Percentiles rank a stretch among this genome's conserved stretches.
phyloP scores from a whole-genome alignment of 2,113 vertebrate species.

The Siniperca knerii region DNA sequence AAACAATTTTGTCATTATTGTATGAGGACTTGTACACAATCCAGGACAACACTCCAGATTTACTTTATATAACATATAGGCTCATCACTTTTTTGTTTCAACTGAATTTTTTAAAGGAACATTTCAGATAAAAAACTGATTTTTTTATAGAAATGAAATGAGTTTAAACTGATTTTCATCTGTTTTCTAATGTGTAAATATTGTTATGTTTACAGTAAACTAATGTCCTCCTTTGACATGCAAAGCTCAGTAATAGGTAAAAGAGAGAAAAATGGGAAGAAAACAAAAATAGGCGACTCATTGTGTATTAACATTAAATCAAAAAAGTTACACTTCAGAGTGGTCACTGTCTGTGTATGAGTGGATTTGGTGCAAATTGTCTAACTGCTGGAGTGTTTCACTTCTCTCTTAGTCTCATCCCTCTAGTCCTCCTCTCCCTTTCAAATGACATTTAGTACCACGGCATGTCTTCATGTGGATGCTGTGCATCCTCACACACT shows the following conservation, averaged over 20 bases:
- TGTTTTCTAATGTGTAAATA: not conserved
- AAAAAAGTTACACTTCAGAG: too few relatives aligned
- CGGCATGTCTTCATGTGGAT: conserved; percentile 4
- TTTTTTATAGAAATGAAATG: too few relatives aligned
- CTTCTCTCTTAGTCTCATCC: not conserved
- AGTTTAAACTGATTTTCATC: too few relatives aligned
- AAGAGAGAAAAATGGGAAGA: not conserved
- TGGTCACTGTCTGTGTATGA: not conserved
- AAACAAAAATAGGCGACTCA: too few relatives aligned
- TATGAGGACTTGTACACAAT: too few relatives aligned
- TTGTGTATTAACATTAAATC: not conserved
- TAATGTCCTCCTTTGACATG: not conserved
- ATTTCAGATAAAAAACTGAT: too few relatives aligned
- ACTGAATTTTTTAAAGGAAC: too few relatives aligned
- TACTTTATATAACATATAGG: too few relatives aligned
- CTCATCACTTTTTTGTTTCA: too few relatives aligned
- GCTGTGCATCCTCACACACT: conserved; percentile 43
- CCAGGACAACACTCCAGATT: too few relatives aligned
- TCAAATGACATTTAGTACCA: conserved; percentile 37
- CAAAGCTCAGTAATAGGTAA: not conserved
- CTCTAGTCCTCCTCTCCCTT: not conserved
- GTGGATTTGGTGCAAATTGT: not conserved
- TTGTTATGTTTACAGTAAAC: not conserved
- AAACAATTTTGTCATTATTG: too few relatives aligned
- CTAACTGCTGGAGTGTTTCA: conserved; percentile 1